Conservation (phyloP, 2,888 invertebrate species). For the Catocala sponsa region DNA sequence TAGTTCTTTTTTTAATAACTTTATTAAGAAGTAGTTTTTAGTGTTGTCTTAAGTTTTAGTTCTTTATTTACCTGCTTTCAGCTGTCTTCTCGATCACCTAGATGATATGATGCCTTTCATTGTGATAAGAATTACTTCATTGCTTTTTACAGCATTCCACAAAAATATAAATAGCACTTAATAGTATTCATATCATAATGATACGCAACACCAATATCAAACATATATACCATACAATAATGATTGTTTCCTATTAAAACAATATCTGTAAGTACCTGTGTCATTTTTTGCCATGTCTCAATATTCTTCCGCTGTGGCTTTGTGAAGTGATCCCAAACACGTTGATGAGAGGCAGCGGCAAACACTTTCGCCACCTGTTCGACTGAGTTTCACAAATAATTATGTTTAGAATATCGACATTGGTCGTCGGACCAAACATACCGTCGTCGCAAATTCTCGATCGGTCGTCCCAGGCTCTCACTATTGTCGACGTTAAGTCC, state of each 20-base stretch:
- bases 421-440: conserved; percentile 73
- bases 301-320: conserved; percentile 99
- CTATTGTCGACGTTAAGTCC: conserved; percentile 46
- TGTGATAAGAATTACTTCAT: conserved; percentile 20
- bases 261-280: conserved; percentile 90
- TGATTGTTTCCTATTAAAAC: conserved; percentile 30
- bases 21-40: neutral
- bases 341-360: conserved; percentile 98
- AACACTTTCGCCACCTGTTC: conserved; percentile 99
- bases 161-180: too few relatives aligned
- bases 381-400: conserved; percentile 91
- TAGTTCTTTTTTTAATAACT: neutral
- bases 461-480: conserved; percentile 65
- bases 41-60: conserved; percentile 27
- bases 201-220: neutral
- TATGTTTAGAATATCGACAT: conserved; percentile 74
- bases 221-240: conserved; percentile 3
- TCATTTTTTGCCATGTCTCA: conserved; percentile 99
- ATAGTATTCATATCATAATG: conserved; percentile 5
- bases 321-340: conserved; percentile 99
- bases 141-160: too few relatives aligned
- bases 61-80: conserved; percentile 46
- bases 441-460: conserved; percentile 74
- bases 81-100: conserved; percentile 54
- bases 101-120: conserved; percentile 27